A percentile compares a stretch with the other conserved stretches of the same genome.
Conservation (phyloP, 2,113 vertebrate species). For the Leptobrachium leishanense region DNA sequence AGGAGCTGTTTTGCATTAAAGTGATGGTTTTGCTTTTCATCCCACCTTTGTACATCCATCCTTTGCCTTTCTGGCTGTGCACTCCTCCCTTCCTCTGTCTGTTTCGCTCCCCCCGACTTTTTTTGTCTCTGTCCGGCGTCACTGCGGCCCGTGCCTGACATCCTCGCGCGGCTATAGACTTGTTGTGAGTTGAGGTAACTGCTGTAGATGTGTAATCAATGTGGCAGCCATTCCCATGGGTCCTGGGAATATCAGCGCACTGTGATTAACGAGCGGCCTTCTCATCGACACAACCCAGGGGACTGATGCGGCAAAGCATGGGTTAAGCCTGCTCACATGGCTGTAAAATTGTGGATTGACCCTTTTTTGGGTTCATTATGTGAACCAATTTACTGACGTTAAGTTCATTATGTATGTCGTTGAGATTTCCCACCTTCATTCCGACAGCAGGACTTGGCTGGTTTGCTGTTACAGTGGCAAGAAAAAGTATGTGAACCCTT, state of each 20-base stretch:
- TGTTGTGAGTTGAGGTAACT: slow-evolving; percentile 35
- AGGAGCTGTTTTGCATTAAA: no score
- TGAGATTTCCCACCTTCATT: no score
- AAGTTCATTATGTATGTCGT: not conserved
- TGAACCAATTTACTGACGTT: not conserved
- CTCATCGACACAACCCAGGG: not conserved
- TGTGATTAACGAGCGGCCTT: slow-evolving; percentile 19
- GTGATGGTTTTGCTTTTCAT: no score
- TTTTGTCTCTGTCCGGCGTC: not conserved
- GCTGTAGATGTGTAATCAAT: slow-evolving; percentile 49
- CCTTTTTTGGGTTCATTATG: not conserved
- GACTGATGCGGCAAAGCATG: not conserved
- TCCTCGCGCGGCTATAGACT: slow-evolving; percentile 21
- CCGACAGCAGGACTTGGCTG: no score
- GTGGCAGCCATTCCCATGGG: slow-evolving; percentile 24
- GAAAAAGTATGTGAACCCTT: no score
- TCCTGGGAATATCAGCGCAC: slow-evolving; percentile 5
- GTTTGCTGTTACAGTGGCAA: no score
- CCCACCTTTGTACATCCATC: no score
- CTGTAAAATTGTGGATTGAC: not conserved
- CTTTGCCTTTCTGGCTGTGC: not conserved
- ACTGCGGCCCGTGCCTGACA: not conserved
- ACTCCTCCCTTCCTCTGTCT: not conserved
- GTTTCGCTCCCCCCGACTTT: not conserved
- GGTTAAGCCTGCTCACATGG: not conserved